Evolutionary conservation across 2,113 vertebrate genomes (phyloP).

Genomic region (Phrynosoma platyrhinos): DNA sequence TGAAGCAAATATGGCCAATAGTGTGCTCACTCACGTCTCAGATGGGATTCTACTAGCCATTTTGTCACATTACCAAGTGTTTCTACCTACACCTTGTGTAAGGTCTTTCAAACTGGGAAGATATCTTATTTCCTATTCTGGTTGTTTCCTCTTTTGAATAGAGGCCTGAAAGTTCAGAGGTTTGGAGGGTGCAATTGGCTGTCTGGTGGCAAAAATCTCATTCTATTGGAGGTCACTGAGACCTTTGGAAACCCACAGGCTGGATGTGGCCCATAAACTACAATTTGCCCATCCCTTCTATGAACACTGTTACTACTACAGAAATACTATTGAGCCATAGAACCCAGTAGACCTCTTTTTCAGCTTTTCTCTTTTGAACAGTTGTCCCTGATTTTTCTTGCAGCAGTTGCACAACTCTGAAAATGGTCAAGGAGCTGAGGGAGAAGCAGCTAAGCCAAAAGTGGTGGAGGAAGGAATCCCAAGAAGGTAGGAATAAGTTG

Average conservation of each 20-base stretch:
- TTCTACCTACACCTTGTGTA: too few relatives aligned
- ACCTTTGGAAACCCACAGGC: too few relatives aligned
- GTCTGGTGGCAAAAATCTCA: too few relatives aligned
- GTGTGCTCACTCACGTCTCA: too few relatives aligned
- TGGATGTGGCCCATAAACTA: too few relatives aligned
- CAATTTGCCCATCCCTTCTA: too few relatives aligned
- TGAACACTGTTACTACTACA: neutral
- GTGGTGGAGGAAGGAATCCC: neutral
- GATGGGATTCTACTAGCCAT: too few relatives aligned
- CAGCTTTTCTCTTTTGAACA: neutral
- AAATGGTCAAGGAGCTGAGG: neutral
- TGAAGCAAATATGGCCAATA: too few relatives aligned
- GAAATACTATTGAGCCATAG: neutral
- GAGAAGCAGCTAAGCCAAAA: neutral
- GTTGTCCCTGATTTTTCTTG: neutral
- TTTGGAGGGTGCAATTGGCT: neutral
- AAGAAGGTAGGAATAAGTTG: conserved; percentile 16
- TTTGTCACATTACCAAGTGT: too few relatives aligned
- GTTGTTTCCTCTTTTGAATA: neutral
- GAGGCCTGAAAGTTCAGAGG: too few relatives aligned
- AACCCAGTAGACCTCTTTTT: accelerated
- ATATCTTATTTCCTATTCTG: neutral
- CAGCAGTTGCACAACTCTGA: conserved; percentile 22
- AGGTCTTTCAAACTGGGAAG: neutral
- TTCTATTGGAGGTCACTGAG: too few relatives aligned